Evolutionary conservation across 2,888 invertebrate genomes (phyloP).

Genomic region (Tuberolachnus salignus): DNA sequence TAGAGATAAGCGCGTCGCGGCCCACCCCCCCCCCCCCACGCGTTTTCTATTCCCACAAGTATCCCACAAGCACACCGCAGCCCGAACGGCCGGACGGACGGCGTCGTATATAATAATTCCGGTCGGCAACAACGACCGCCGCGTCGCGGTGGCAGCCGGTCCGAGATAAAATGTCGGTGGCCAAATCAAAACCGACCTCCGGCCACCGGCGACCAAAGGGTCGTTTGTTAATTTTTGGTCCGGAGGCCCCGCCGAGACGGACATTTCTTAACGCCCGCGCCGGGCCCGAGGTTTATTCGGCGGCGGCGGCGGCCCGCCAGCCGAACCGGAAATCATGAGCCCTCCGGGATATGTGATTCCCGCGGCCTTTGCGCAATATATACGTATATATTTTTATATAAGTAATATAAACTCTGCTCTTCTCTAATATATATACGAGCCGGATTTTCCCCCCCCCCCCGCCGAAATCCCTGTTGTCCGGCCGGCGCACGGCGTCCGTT

Average conservation of each 20-base stretch:
- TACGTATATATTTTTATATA: not conserved
- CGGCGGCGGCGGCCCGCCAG: not conserved
- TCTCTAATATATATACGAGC: not conserved
- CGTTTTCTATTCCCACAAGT: too few relatives aligned
- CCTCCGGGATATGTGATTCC: slow-evolving; percentile 30
- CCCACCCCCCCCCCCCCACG: not conserved
- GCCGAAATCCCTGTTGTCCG: not conserved
- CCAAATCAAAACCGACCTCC: slow-evolving; percentile 35
- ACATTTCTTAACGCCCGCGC: slow-evolving; percentile 21
- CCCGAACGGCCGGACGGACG: not conserved
- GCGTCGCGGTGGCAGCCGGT: not conserved
- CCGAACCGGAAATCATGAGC: slow-evolving; percentile 50
- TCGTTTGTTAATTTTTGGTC: slow-evolving; percentile 30
- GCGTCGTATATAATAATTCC: slow-evolving; percentile 30
- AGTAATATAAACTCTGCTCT: too few relatives aligned
- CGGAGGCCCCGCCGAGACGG: slow-evolving; percentile 4
- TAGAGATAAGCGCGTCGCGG: not conserved
- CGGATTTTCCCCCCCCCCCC: not conserved
- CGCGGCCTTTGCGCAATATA: too few relatives aligned
- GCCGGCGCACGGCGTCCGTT: too few relatives aligned
- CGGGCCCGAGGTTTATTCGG: not conserved
- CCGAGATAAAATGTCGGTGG: slow-evolving; percentile 17
- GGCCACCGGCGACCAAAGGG: not conserved
- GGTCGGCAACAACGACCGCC: slow-evolving; percentile 25
- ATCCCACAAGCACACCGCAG: slow-evolving; percentile 23